These are phyloP conservation scores for Pachliopta kotzebuea DNA, from an alignment of 2,888 invertebrate species.

Conservation along the genomic window DNA sequence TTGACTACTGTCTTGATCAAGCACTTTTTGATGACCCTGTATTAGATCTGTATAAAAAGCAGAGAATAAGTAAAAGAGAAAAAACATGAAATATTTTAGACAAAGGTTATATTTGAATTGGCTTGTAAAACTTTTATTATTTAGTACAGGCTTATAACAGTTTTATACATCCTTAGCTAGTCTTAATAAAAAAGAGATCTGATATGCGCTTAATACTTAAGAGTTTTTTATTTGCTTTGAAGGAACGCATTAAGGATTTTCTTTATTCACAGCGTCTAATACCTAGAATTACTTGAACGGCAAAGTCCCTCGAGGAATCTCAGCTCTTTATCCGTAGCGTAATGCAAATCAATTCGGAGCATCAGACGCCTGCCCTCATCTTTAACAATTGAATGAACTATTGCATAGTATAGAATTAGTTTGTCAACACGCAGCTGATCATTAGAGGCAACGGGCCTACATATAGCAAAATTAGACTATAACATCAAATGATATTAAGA, in stretches of 20 bases:
- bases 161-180: neutral
- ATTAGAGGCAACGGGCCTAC: neutral
- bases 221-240: conserved; percentile 14
- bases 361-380: conserved; percentile 11
- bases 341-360: conserved; percentile 27
- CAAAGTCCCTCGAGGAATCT: conserved; percentile 20
- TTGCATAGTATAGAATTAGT: conserved; percentile 5
- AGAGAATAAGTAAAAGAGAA: neutral
- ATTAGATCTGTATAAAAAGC: neutral
- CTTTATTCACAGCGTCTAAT: conserved; percentile 23
- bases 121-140: neutral
- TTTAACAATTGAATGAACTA: conserved; percentile 16
- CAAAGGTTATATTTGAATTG: neutral
- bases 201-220: conserved; percentile 4
- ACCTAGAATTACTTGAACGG: conserved; percentile 22
- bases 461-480: neutral
- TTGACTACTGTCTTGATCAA: too few relatives aligned
- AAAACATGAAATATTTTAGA: neutral
- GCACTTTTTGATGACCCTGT: too few relatives aligned
- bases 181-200: neutral
- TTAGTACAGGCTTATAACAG: neutral
- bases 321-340: conserved; percentile 23
- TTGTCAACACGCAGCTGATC: conserved; percentile 2
- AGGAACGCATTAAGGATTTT: conserved; percentile 21
- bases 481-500: too few relatives aligned